Conservation (phyloP, 2,113 vertebrate species). For the Marmota monax region DNA sequence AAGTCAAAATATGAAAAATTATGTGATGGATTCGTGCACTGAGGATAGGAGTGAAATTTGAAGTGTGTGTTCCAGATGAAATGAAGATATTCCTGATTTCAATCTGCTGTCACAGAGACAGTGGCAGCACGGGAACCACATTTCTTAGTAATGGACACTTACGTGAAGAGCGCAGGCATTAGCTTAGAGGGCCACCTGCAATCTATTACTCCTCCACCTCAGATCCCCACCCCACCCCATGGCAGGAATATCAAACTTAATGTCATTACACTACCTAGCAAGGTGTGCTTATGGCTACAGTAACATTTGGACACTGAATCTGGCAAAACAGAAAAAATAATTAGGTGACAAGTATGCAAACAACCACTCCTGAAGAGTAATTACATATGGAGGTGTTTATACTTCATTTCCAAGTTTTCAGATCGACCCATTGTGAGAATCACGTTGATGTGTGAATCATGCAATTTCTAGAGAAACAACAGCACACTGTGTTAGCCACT, state of each 20-base stretch:
- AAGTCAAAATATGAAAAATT: background rate
- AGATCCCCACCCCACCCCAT: too few species aligned
- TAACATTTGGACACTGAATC: background rate
- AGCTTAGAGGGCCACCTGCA: background rate
- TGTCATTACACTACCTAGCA: background rate
- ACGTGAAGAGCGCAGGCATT: background rate
- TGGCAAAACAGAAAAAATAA: background rate
- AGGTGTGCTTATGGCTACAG: background rate
- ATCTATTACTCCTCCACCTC: background rate
- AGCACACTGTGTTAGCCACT: background rate
- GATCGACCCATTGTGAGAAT: constrained; percentile 38
- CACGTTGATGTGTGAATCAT: background rate
- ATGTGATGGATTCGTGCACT: background rate
- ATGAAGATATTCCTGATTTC: background rate
- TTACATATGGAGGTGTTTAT: background rate
- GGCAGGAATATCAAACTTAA: background rate
- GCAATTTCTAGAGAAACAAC: constrained; percentile 47
- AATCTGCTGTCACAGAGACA: background rate
- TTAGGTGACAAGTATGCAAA: background rate
- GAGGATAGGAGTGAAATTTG: background rate
- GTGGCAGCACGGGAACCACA: background rate
- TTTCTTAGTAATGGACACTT: background rate
- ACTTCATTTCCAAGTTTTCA: constrained; percentile 39
- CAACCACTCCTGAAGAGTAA: background rate
- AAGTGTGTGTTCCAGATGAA: background rate